Conservation (phyloP, 2,797 vertebrate species). For the Neosalanx taihuensis region DNA sequence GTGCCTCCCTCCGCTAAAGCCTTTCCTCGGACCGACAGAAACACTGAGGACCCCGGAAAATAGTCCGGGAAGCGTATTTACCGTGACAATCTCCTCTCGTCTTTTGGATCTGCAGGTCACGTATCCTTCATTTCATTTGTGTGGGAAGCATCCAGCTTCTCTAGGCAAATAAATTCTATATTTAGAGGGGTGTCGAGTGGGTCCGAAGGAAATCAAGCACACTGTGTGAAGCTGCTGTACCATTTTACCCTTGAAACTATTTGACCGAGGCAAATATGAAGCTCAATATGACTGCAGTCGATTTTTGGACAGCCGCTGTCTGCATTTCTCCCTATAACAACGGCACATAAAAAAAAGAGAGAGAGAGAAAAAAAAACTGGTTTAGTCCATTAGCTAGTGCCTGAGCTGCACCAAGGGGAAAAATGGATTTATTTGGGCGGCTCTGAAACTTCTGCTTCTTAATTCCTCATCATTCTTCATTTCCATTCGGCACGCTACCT, state of each 20-base stretch:
- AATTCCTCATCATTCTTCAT: constrained; percentile 33
- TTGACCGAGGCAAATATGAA: neutral
- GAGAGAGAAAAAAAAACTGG: too few relatives aligned
- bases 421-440: constrained; percentile 43
- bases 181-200: neutral
- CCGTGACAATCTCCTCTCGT: too few relatives aligned
- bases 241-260: constrained; percentile 13
- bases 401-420: constrained; percentile 21
- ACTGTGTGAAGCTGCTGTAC: neutral
- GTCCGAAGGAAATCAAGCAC: neutral
- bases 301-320: neutral
- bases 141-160: too few relatives aligned
- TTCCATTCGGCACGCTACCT: constrained; percentile 34
- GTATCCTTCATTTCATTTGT: neutral
- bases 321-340: constrained; percentile 2
- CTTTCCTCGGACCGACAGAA: too few relatives aligned
- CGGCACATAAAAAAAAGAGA: constrained; percentile 16
- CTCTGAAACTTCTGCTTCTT: constrained; percentile 25
- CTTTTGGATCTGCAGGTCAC: too few relatives aligned
- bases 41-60: too few relatives aligned
- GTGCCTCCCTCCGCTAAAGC: neutral
- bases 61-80: too few relatives aligned
- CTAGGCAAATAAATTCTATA: too few relatives aligned
- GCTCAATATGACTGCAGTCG: constrained; percentile 1
- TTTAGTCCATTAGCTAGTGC: constrained; percentile 28